A percentile compares a stretch with the other conserved stretches of the same genome.
Conservation (phyloP, 2,797 vertebrate species). For the Antennarius maculatus region DNA sequence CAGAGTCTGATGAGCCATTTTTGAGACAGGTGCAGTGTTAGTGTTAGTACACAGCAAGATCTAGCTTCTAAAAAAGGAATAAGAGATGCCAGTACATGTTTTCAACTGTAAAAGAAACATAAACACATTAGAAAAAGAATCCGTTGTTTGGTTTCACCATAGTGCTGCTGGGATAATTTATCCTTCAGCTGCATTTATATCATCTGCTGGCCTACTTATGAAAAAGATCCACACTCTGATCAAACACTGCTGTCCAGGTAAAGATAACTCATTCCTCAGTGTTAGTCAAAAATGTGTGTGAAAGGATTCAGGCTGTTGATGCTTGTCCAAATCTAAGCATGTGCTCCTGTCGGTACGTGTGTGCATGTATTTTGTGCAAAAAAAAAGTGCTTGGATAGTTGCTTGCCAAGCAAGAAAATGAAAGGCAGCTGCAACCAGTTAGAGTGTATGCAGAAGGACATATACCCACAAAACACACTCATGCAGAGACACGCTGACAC, state of each 20-base stretch:
- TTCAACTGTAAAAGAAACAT: conserved; percentile 22
- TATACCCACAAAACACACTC: not conserved
- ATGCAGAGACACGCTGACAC: not conserved
- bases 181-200: not conserved
- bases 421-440: not conserved
- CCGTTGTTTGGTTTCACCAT: conserved; percentile 12
- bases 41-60: conserved; percentile 26
- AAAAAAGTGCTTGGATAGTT: too few species aligned
- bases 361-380: not conserved
- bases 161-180: not conserved
- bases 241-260: conserved; percentile 8
- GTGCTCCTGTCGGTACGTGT: not conserved
- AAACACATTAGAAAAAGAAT: conserved; percentile 37
- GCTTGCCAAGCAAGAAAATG: not conserved
- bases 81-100: conserved; percentile 14
- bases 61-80: conserved; percentile 3
- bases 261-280: conserved; percentile 20
- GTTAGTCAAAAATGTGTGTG: conserved; percentile 9
- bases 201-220: not conserved
- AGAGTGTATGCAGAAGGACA: not conserved
- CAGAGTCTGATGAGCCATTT: not conserved
- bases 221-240: not conserved
- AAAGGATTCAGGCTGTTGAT: conserved; percentile 22
- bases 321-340: conserved; percentile 37
- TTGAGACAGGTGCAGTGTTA: not conserved